Conservation (phyloP, 2,888 invertebrate species). For the Amblyjoppa proteus region DNA sequence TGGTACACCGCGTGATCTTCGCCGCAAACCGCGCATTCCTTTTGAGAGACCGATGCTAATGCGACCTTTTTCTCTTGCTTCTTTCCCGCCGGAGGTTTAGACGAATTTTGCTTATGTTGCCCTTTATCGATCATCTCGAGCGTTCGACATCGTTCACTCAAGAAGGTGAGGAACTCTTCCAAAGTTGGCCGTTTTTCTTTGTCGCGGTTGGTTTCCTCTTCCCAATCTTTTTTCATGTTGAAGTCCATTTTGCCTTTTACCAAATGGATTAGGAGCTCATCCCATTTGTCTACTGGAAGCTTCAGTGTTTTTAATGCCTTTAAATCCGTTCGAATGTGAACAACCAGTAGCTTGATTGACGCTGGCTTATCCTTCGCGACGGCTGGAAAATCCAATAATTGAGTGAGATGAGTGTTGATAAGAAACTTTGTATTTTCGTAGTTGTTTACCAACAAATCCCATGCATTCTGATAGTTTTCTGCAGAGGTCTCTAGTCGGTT, state of each 20-base stretch:
- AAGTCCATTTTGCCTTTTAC: constrained; percentile 68
- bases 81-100: constrained; percentile 9
- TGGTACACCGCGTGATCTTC: constrained; percentile 32
- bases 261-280: constrained; percentile 68
- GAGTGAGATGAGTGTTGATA: constrained; percentile 36
- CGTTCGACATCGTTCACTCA: constrained; percentile 40
- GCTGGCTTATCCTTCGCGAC: constrained; percentile 41
- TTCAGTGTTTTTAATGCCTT: constrained; percentile 66
- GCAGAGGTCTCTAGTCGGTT: constrained; percentile 11
- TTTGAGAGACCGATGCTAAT: neutral
- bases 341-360: constrained; percentile 58
- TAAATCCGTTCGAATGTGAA: constrained; percentile 63
- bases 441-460: constrained; percentile 41
- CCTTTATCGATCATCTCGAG: constrained; percentile 38
- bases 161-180: constrained; percentile 45
- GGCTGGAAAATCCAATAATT: constrained; percentile 43
- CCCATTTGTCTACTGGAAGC: constrained; percentile 69
- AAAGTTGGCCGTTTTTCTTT: constrained; percentile 47
- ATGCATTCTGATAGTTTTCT: constrained; percentile 34
- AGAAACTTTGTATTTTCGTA: constrained; percentile 43
- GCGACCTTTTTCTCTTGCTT: constrained; percentile 9
- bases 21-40: constrained; percentile 22
- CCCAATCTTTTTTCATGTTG: constrained; percentile 67
- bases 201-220: constrained; percentile 48
- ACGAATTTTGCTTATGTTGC: constrained; percentile 2